phyloP scores from a whole-genome alignment of 2,797 vertebrate genomes.

The Pipistrellus nathusii region DNA sequence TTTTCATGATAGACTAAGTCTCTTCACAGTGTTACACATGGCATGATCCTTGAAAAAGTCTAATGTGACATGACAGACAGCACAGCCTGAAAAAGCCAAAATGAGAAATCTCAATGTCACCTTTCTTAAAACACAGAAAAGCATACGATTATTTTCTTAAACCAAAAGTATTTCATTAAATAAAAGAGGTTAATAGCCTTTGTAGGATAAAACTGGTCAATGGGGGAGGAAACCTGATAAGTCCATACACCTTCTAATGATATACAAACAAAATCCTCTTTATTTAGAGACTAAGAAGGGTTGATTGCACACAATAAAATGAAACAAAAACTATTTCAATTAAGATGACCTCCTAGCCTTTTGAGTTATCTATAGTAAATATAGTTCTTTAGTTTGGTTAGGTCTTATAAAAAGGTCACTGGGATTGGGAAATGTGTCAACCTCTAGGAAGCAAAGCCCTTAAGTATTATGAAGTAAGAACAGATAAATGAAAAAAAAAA shows the following conservation, averaged over 20 bases:
- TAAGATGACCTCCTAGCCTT: not conserved
- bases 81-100: slow-evolving; percentile 59
- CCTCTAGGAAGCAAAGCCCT: not conserved
- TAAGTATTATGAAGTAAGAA: not conserved
- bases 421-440: not conserved
- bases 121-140: slow-evolving; percentile 67
- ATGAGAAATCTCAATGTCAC: slow-evolving; percentile 77
- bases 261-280: slow-evolving; percentile 51
- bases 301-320: slow-evolving; percentile 36
- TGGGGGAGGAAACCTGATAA: not conserved
- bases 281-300: slow-evolving; percentile 43
- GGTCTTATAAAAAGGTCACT: not conserved
- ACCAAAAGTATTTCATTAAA: not conserved
- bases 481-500: slow-evolving; percentile 7
- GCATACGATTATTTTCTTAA: slow-evolving; percentile 31
- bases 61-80: slow-evolving; percentile 82
- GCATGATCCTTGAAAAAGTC: slow-evolving; percentile 62
- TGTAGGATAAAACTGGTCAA: slow-evolving; percentile 7
- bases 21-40: slow-evolving; percentile 76
- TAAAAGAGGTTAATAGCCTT: not conserved
- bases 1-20: slow-evolving; percentile 75
- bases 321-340: not conserved
- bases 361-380: not conserved
- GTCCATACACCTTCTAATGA: slow-evolving; percentile 30
- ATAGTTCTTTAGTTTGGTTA: not conserved